Conservation (phyloP, 2,888 invertebrate genomes). For the Hipparchia sbordonii region DNA sequence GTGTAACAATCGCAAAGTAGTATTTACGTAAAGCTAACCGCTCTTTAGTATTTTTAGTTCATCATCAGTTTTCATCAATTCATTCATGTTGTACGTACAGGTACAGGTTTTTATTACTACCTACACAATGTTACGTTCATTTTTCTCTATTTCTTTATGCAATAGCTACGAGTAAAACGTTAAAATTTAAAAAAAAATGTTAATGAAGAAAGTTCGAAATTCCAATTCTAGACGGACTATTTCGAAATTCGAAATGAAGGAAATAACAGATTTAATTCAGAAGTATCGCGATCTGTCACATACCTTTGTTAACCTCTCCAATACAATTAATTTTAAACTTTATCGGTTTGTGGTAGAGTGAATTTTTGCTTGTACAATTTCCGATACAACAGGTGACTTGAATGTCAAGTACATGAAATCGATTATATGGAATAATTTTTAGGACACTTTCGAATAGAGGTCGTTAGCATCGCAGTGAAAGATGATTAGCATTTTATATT, state of each 20-base stretch:
- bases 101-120: too few relatives aligned
- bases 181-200: conserved; percentile 26
- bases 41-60: not conserved
- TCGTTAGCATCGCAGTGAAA: conserved; percentile 56
- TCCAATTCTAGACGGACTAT: conserved; percentile 53
- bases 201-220: conserved; percentile 51
- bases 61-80: not conserved
- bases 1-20: conserved; percentile 58
- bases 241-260: conserved; percentile 64
- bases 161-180: not conserved
- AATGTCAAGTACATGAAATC: conserved; percentile 80
- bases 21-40: conserved; percentile 44
- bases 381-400: conserved; percentile 49
- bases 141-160: not conserved
- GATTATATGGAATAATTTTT: conserved; percentile 66
- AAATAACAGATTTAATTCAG: conserved; percentile 54
- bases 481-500: conserved; percentile 55
- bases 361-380: conserved; percentile 44
- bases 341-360: conserved; percentile 42
- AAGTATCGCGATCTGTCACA: conserved; percentile 52
- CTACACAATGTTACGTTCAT: too few relatives aligned
- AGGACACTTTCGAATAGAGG: conserved; percentile 68
- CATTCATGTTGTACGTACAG: not conserved
- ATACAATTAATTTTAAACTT: conserved; percentile 44
- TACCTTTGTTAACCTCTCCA: conserved; percentile 37